Conservation (phyloP, 2,888 invertebrate species). For the Margaritifera margaritifera region DNA sequence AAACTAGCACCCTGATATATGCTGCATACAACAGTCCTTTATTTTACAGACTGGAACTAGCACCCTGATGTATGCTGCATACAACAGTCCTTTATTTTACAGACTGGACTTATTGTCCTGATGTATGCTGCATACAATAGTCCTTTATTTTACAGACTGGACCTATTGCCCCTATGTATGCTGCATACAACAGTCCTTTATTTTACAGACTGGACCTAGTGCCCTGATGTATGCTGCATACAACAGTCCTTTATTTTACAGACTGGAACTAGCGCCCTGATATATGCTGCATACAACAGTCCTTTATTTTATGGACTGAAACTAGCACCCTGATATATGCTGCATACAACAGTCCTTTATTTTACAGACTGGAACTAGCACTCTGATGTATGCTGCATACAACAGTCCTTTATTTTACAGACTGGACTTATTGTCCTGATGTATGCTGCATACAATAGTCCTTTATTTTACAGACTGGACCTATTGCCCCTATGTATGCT, state of each 20-base stretch:
- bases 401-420: constrained; percentile 85
- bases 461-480: constrained; percentile 83
- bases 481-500: constrained; percentile 93
- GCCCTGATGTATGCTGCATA: constrained; percentile 93
- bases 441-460: constrained; percentile 92
- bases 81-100: constrained; percentile 82
- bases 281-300: constrained; percentile 92
- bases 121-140: constrained; percentile 94
- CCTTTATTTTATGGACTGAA: constrained; percentile 83
- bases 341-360: constrained; percentile 88
- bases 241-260: constrained; percentile 83
- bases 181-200: constrained; percentile 91
- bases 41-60: constrained; percentile 86
- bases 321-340: constrained; percentile 94
- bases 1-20: constrained; percentile 92
- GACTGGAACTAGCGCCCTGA: constrained; percentile 91
- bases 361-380: constrained; percentile 86
- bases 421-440: constrained; percentile 91
- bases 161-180: constrained; percentile 92
- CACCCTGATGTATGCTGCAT: constrained; percentile 92
- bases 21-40: constrained; percentile 91
- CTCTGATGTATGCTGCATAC: constrained; percentile 91
- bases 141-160: constrained; percentile 83
- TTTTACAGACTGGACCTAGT: constrained; percentile 85
- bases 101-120: constrained; percentile 91